Base-by-base conservation (phyloP, 92 coral and sea anemone genomes). In the Porites cylindrica region DNA sequence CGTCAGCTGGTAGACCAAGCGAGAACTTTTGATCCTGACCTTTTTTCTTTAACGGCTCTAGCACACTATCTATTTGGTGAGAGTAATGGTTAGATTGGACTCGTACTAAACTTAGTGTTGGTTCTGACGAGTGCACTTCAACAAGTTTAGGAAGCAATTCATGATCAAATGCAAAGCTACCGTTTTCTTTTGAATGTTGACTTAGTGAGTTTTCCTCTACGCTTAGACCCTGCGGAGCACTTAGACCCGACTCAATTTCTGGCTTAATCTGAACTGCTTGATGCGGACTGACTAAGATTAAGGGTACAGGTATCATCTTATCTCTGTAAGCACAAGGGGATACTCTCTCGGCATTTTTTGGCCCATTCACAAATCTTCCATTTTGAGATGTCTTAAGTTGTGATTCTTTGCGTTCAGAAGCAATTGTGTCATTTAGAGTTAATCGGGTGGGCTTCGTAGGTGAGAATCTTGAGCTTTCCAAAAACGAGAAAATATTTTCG, bases 121-220 rank as follows among this genome's bases (percentile, higher is more conserved):
- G 78, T 5, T 59, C 38, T 70, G 90, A 81, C 43, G 94, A 88
- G 59, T 84, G 89, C 70, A 91, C 87, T 0, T 83, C 92, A 8
- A 85, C 78, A 58, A 91, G 63, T 88, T 87, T 88, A 50, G 94
- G 94, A 26, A 88, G 81, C 69, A 58, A 71, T 59, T 80, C 63
- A 64, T 91, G 90, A 65, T 91, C 94, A 63, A 88, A 71, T 14
- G 94, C 94, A n/a, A 86, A 86, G 20, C 94, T 92, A 12, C 85
- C 87, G 51, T 52, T 59, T 17, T 52, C 19, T 56, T 56, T 11
- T 56, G 61, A 56, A 56, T 56, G 16, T 56, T 10, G 61, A 56
- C 61, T 56, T 4, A 0, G 61, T 14, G 11, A 10, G 1, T 0
- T 56, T 56, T 56, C 61, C 59, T 20, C 69, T 13, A 78, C 29